Conservation (phyloP, 1,140 invertebrate genomes). For the Micrasema minimum region DNA sequence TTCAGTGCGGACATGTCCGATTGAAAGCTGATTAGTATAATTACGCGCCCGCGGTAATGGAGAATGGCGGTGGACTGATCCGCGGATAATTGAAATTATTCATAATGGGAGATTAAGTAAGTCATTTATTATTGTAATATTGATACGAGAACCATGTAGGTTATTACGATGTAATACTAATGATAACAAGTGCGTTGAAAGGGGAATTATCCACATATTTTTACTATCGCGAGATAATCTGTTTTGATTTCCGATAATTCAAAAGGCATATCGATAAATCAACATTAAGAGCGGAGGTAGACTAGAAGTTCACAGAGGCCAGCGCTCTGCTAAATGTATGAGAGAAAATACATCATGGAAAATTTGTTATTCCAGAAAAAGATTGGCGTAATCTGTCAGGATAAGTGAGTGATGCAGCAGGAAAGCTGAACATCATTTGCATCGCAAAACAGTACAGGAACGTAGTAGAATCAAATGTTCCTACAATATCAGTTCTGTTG, state of each 20-base stretch:
- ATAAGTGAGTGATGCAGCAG: slow-evolving; percentile 8
- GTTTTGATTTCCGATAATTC: too few species aligned
- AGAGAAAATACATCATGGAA: slow-evolving; percentile 1
- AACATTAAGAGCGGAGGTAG: too few species aligned
- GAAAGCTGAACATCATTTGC: slow-evolving; percentile 7
- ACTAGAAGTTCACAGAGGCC: slow-evolving; percentile 12
- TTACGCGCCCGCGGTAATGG: slow-evolving; percentile 1
- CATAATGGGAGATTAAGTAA: background rate
- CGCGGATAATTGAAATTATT: slow-evolving; percentile 6
- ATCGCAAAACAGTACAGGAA: slow-evolving; percentile 9
- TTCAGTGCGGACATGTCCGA: background rate
- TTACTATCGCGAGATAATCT: too few species aligned
- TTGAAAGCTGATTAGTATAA: slow-evolving; percentile 29
- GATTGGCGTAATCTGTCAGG: slow-evolving; percentile 10
- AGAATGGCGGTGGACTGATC: background rate
- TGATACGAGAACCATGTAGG: too few species aligned
- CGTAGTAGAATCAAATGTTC: background rate
- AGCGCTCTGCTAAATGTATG: slow-evolving; percentile 3
- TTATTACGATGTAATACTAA: too few species aligned
- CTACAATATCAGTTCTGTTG: too few species aligned
- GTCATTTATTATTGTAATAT: too few species aligned
- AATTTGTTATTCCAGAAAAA: slow-evolving; percentile 10
- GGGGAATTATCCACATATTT: too few species aligned
- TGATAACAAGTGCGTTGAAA: too few species aligned
- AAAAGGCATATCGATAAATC: too few species aligned